Evolutionary conservation across 2,888 invertebrate species (phyloP).

Genomic region (Herminia tarsipennalis): DNA sequence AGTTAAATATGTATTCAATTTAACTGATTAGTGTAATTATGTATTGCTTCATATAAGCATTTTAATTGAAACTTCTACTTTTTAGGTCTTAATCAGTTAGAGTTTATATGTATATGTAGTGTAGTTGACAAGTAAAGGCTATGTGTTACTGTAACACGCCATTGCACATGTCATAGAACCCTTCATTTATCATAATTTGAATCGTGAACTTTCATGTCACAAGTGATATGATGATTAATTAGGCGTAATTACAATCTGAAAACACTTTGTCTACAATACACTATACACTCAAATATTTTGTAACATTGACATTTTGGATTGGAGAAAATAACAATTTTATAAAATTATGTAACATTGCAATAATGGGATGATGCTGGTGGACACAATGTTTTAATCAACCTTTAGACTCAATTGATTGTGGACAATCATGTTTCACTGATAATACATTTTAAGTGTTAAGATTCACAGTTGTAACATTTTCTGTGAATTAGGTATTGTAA

Average conservation of each 20-base stretch:
- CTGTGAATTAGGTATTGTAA: constrained; percentile 58
- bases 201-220: constrained; percentile 28
- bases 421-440: constrained; percentile 52
- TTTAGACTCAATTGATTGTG: constrained; percentile 45
- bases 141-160: constrained; percentile 20
- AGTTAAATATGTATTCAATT: constrained; percentile 57
- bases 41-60: constrained; percentile 61
- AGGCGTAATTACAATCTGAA: constrained; percentile 17
- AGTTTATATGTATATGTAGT: constrained; percentile 39
- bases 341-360: constrained; percentile 43
- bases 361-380: constrained; percentile 53
- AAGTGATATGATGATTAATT: constrained; percentile 27
- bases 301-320: constrained; percentile 9
- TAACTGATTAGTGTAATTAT: constrained; percentile 64
- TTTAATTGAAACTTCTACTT: constrained; percentile 52
- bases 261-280: constrained; percentile 22
- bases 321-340: constrained; percentile 20
- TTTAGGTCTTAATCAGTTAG: constrained; percentile 51
- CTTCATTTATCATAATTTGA: constrained; percentile 24
- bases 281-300: constrained; percentile 14
- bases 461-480: constrained; percentile 48
- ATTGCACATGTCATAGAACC: constrained; percentile 20
- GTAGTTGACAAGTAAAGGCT: constrained; percentile 29
- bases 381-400: constrained; percentile 60
- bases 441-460: constrained; percentile 47